A percentile compares a stretch with the other conserved stretches of the same genome.
Evolutionary conservation across 1,140 invertebrate genomes (phyloP).

Genomic region (Sitodiplosis mosellana): DNA sequence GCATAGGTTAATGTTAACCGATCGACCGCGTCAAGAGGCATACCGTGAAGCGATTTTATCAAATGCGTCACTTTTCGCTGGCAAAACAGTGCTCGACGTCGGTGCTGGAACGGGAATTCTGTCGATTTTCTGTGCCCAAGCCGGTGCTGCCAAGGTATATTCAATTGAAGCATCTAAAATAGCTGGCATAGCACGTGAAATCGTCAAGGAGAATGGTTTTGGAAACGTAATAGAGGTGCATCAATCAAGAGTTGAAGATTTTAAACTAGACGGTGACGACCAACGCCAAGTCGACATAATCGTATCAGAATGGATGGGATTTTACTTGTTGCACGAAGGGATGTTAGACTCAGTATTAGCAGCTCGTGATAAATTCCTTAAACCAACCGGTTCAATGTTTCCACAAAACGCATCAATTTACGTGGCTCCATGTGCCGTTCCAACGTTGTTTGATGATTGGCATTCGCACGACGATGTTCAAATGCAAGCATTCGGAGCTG

Average conservation of each 20-base stretch:
- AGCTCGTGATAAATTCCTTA: conserved; percentile 85
- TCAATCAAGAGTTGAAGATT: conserved; percentile 52
- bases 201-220: conserved; percentile 53
- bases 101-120: conserved; percentile 95
- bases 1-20: conserved; percentile 59
- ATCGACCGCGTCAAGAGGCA: conserved; percentile 59
- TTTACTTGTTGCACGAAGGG: conserved; percentile 93
- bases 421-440: conserved; percentile 48
- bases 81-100: conserved; percentile 80
- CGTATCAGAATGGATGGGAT: conserved; percentile 99
- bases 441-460: conserved; percentile 41
- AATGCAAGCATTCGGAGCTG: conserved; percentile 31
- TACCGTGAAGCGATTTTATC: conserved; percentile 68
- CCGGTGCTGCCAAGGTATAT: conserved; percentile 81
- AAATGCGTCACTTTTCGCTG: conserved; percentile 42
- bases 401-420: conserved; percentile 39
- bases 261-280: conserved; percentile 48
- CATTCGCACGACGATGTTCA: conserved; percentile 33
- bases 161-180: conserved; percentile 86
- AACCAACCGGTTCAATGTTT: conserved; percentile 49
- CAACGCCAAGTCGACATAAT: conserved; percentile 85
- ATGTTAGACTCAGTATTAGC: conserved; percentile 87
- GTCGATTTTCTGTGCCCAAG: conserved; percentile 86
- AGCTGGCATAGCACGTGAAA: conserved; percentile 68
- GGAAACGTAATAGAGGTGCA: conserved; percentile 39